Evolutionary conservation across 2,113 vertebrate genomes (phyloP).

Genomic region (Rissa tridactyla): DNA sequence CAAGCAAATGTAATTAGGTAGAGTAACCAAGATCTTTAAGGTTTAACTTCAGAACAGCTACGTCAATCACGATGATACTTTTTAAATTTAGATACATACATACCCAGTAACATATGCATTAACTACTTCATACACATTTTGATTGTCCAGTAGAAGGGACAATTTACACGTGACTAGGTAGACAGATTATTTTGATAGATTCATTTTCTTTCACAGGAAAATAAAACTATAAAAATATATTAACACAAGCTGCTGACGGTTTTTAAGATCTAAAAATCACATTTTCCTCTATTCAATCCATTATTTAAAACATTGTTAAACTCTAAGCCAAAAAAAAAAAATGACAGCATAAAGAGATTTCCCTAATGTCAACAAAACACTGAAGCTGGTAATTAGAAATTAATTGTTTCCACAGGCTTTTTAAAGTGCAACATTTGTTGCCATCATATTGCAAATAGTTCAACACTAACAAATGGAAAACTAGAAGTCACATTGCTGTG

Average conservation of each 20-base stretch:
- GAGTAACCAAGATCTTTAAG: not conserved
- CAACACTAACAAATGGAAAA: constrained; percentile 10
- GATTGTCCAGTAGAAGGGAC: not conserved
- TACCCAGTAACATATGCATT: not conserved
- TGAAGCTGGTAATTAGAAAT: constrained; percentile 53
- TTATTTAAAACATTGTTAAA: constrained; percentile 73
- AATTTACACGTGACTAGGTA: not conserved
- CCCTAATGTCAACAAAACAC: constrained; percentile 69
- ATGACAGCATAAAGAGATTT: constrained; percentile 60
- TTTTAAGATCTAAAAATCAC: constrained; percentile 20
- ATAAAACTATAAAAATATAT: constrained; percentile 10
- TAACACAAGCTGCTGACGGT: not conserved
- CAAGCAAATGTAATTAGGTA: not conserved
- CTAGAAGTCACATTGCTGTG: not conserved
- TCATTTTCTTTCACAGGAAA: constrained; percentile 35
- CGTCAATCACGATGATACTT: not conserved
- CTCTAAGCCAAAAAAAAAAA: constrained; percentile 68
- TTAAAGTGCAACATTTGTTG: constrained; percentile 49
- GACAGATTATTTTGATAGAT: not conserved
- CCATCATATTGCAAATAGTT: not conserved
- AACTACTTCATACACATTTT: not conserved
- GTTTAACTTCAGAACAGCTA: not conserved
- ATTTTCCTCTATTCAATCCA: constrained; percentile 68
- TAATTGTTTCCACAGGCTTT: constrained; percentile 60
- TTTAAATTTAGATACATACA: not conserved